phyloP scores from a whole-genome alignment of 2,797 vertebrate species.

The Adelosebastes latens region DNA sequence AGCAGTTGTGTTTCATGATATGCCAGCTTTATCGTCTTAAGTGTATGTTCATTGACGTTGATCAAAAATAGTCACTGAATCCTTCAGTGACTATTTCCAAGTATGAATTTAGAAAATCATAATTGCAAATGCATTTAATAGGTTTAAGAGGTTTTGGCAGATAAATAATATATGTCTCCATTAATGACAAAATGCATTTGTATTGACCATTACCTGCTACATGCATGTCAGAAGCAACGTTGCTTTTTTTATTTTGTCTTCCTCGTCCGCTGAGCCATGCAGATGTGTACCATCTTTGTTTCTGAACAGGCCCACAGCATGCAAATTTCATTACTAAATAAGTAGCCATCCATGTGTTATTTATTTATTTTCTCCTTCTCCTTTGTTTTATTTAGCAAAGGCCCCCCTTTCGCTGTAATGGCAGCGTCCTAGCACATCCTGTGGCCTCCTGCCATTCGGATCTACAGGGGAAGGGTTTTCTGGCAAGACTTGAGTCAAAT shows the following conservation, averaged over 20 bases:
- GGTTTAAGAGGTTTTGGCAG: background rate
- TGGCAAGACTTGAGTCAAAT: slow-evolving; percentile 56
- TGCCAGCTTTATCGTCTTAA: background rate
- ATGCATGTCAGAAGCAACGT: background rate
- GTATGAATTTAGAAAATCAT: background rate
- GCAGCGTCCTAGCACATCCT: slow-evolving; percentile 34
- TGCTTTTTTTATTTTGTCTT: background rate
- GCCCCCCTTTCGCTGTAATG: slow-evolving; percentile 39
- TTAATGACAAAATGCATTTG: background rate
- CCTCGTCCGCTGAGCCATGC: background rate
- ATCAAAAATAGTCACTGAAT: too few species aligned
- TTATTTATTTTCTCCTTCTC: slow-evolving; percentile 1
- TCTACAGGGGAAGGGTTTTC: slow-evolving; percentile 18
- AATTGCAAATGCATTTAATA: background rate
- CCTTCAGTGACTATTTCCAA: background rate
- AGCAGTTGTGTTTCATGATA: background rate
- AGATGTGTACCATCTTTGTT: slow-evolving; percentile 39
- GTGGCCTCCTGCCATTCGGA: slow-evolving; percentile 32
- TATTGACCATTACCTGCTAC: background rate
- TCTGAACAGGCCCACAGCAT: slow-evolving; percentile 25
- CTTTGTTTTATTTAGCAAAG: slow-evolving; percentile 34
- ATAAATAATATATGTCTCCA: background rate
- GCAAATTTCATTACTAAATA: slow-evolving; percentile 46
- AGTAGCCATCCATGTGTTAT: slow-evolving; percentile 32
- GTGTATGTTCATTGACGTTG: background rate